Evolutionary conservation across 2,113 vertebrate genomes (phyloP), one percentile per base, ranked within the genome.

Genomic region (Hypocryptadius cinnamomeus): DNA sequence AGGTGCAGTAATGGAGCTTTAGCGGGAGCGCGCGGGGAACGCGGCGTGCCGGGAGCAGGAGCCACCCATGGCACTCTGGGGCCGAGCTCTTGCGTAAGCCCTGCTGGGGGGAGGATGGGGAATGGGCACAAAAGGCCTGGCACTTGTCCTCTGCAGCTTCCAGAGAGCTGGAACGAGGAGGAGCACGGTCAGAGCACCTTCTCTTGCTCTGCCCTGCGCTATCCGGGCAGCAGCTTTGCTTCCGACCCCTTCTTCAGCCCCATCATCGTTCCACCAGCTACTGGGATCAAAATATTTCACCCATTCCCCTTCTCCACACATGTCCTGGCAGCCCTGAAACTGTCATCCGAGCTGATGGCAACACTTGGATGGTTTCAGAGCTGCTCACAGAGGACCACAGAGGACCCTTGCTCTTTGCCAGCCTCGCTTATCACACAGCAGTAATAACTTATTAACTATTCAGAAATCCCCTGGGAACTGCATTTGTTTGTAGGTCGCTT

Each of bases 191-290:
- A 54, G 23, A 65, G 42, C 63, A 18, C 11, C 82, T 56, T 33
- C 19, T 8, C 48, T 51, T 31, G 40, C 21, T 18, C 31, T 33
- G 30, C 48, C 16, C 20, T 5, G 4, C 3, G 63, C 66, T 51
- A 24, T 10, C 25, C 0, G 0, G 64, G 60, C 27, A 2, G 39
- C 3, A 0, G 20, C 81, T 68, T 81, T 1, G 3, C 68, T 35
- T 21, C 76, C 47, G 47, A 44, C 6, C n/a, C 45, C 22, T 50
- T 21, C 71, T 66, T 12, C 24, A 56, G 42, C 47, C 25, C 23
- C 6, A 2, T 42, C 40, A 30, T 63, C 11, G 0, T 40, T 66
- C 13, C 31, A 5, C 12, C 2, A 2, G 22, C 25, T 23, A 3
- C 12, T 6, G 5, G 59, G 22, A 16, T 31, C 21, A 42, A 15